A percentile compares a stretch with the other conserved stretches of the same genome.
These are phyloP conservation scores for Protodeltote pygarga DNA, from an alignment of 2,888 invertebrate genomes.

Conservation along the genomic window DNA sequence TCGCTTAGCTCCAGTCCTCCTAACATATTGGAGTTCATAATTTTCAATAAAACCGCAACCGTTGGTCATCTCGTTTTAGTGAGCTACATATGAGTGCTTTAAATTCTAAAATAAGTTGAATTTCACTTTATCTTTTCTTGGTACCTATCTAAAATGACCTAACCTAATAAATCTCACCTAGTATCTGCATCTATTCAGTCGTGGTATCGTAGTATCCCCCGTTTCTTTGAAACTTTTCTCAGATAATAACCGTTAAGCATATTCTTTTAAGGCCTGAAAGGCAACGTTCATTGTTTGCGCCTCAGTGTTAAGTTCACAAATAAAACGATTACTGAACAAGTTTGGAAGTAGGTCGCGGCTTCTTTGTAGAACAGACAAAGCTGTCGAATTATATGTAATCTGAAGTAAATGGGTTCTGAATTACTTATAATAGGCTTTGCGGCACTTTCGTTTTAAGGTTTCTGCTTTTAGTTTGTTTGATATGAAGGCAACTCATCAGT, in stretches of 20 bases:
- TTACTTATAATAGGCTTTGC: constrained; percentile 31
- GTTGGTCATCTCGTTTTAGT: no score
- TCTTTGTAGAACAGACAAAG: constrained; percentile 36
- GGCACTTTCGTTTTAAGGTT: constrained; percentile 15
- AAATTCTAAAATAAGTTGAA: no score
- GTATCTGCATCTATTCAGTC: neutral
- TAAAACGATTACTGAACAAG: constrained; percentile 46
- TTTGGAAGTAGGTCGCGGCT: constrained; percentile 23
- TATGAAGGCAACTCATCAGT: neutral
- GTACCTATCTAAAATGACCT: constrained; percentile 11
- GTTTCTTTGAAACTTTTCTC: constrained; percentile 25
- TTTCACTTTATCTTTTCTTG: constrained; percentile 15
- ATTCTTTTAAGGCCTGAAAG: constrained; percentile 41
- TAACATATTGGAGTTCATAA: no score
- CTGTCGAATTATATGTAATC: constrained; percentile 36
- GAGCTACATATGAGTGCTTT: no score
- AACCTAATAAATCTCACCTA: neutral
- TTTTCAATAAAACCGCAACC: no score
- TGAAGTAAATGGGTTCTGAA: constrained; percentile 36
- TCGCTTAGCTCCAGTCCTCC: no score
- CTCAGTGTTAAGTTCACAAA: constrained; percentile 36
- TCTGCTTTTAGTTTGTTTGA: neutral
- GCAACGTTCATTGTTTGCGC: constrained; percentile 38
- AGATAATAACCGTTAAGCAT: constrained; percentile 39
- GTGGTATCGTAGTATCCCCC: constrained; percentile 4